Evolutionary conservation across 2,888 invertebrate species (phyloP), one percentile per base, ranked within the genome.

Genomic region (Xestia c-nigrum): DNA sequence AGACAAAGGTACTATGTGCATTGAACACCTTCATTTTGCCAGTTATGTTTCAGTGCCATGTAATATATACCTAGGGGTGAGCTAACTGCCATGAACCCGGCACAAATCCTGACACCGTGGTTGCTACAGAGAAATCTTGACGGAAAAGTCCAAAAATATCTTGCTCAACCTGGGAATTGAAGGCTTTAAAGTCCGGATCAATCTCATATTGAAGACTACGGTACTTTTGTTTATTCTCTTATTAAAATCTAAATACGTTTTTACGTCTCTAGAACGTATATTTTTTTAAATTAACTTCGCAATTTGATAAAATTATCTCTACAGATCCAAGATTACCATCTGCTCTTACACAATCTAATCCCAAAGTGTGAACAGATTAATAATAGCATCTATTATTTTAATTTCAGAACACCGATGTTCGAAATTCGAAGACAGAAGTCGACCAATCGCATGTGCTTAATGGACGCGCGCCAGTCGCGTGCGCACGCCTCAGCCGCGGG

Each of bases 401-500:
- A 86, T 84, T 83, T 78, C 57, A 21, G 77, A 79, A 85, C 78
- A 79, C 75, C 72, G 84, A 81, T 83, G 79, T 84, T 87, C 76
- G 72, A 82, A 81, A 63, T 80, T 83, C 64, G 80, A 83, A 86
- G 84, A 81, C 72, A 72, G 76, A 75, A 83, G 84, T 78, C 79
- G 85, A 88, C 89, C 90, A 90, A 89, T 93, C 86, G 94, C 94
- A 94, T 94, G 94, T 87, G 83, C 84, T 86, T 93, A 94, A 94
- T 93, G 89, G 93, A 88, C 91, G 90, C 91, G 89, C 91, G 91
- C 91, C 87, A 82, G 93, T 93, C 94, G 94, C 94, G 94, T 93
- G 94, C 93, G 91, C 90, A 81, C 80, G 81, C 79, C 78, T 80
- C 78, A 83, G 89, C 92, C 92, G 90, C 92, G 78, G 93, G 94